Evolutionary conservation across 2,797 vertebrate species (phyloP).

Genomic region (Coregonus ussuriensis): DNA sequence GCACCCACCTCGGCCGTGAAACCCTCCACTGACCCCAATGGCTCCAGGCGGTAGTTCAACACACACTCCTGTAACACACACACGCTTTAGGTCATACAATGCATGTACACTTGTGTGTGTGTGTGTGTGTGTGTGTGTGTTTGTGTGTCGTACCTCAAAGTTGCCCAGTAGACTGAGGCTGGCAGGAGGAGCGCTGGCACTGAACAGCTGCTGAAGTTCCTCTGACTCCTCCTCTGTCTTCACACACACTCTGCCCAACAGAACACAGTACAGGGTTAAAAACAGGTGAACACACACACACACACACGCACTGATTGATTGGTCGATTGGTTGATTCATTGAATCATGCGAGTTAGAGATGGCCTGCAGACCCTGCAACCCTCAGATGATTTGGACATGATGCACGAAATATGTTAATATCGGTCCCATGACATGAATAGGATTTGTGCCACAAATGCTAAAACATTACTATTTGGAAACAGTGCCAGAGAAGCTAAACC

Average conservation of each 20-base stretch:
- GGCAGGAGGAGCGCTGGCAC: slow-evolving; percentile 91
- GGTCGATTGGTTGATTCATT: background rate
- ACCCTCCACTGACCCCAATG: slow-evolving; percentile 88
- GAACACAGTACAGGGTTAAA: background rate
- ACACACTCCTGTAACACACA: slow-evolving; percentile 88
- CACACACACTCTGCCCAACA: slow-evolving; percentile 80
- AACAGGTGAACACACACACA: slow-evolving; percentile 37
- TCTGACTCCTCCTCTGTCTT: slow-evolving; percentile 82
- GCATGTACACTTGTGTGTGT: background rate
- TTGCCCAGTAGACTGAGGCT: slow-evolving; percentile 98
- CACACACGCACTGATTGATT: slow-evolving; percentile 16
- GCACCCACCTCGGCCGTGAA: slow-evolving; percentile 97
- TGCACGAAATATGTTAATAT: no score
- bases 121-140: background rate
- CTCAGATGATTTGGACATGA: background rate
- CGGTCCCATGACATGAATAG: no score
- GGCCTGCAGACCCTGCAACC: background rate
- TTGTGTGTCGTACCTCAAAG: slow-evolving; percentile 88
- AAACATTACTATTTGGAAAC: no score
- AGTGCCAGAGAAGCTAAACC: no score
- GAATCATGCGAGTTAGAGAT: background rate
- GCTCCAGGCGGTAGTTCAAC: slow-evolving; percentile 94
- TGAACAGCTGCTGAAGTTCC: slow-evolving; percentile 86
- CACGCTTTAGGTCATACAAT: background rate
- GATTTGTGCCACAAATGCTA: no score